Evolutionary conservation across 2,888 invertebrate genomes (phyloP).

Genomic region (Lypha dubia): DNA sequence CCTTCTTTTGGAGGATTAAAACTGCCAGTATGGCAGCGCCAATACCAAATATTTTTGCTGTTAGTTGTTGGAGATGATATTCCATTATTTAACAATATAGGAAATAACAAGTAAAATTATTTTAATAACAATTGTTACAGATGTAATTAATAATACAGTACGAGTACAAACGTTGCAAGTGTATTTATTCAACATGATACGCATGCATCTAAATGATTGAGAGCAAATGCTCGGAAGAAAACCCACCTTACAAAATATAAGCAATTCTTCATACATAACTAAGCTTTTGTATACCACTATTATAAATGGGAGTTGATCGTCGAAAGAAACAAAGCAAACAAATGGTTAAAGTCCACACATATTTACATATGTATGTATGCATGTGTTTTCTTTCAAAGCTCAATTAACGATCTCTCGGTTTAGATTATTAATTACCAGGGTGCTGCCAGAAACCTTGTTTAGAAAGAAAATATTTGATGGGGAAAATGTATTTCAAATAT

Average conservation of each 20-base stretch:
- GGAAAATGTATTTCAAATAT: no score
- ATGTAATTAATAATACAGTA: slow-evolving; percentile 33
- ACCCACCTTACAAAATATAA: slow-evolving; percentile 9
- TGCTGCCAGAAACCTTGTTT: background rate
- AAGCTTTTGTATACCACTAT: background rate
- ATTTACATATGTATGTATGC: no score
- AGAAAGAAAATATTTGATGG: no score
- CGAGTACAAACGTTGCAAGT: slow-evolving; percentile 5
- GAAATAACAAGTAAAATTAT: slow-evolving; percentile 43
- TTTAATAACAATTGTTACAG: slow-evolving; percentile 40
- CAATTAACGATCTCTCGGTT: background rate
- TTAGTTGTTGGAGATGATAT: slow-evolving; percentile 41
- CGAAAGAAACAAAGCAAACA: slow-evolving; percentile 15
- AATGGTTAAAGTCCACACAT: background rate
- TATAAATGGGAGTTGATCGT: slow-evolving; percentile 22
- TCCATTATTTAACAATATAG: slow-evolving; percentile 24
- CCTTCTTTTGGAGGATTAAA: background rate
- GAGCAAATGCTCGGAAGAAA: background rate
- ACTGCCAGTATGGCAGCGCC: background rate
- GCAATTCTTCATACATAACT: background rate
- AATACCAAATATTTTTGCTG: slow-evolving; percentile 16
- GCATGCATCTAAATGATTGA: background rate
- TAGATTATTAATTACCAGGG: background rate
- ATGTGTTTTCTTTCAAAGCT: background rate
- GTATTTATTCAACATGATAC: slow-evolving; percentile 33